These are phyloP conservation scores for Hylia prasina DNA, from an alignment of 2,113 vertebrate species.

Conservation along the genomic window DNA sequence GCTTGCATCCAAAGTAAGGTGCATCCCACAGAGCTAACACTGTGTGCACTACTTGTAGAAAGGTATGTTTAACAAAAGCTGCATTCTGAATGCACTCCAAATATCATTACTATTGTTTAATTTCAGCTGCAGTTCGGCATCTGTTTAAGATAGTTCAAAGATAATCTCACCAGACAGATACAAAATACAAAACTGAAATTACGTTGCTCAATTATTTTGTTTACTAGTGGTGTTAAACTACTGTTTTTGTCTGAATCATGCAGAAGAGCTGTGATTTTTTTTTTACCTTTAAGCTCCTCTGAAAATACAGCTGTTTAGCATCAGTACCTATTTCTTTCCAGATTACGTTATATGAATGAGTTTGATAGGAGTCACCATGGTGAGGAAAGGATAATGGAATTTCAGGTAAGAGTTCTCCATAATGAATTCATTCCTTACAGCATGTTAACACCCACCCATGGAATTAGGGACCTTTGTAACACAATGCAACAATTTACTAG, in stretches of 20 bases:
- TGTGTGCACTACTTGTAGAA: slow-evolving; percentile 15
- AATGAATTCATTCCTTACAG: slow-evolving; percentile 58
- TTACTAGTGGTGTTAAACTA: slow-evolving; percentile 55
- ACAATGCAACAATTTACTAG: slow-evolving; percentile 48
- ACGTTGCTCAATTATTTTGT: slow-evolving; percentile 59
- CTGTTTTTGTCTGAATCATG: slow-evolving; percentile 50
- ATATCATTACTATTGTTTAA: slow-evolving; percentile 67
- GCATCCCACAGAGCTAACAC: slow-evolving; percentile 41
- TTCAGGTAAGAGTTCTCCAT: slow-evolving; percentile 51
- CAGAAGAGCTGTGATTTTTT: background rate
- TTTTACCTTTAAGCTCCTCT: slow-evolving; percentile 30
- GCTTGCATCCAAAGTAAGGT: slow-evolving; percentile 44
- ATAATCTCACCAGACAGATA: slow-evolving; percentile 65
- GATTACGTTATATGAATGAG: slow-evolving; percentile 17
- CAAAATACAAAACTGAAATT: slow-evolving; percentile 69
- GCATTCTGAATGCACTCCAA: slow-evolving; percentile 62
- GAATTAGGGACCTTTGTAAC: slow-evolving; percentile 62
- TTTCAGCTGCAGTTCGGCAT: slow-evolving; percentile 60
- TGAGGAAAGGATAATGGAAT: slow-evolving; percentile 47
- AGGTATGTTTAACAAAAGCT: slow-evolving; percentile 61
- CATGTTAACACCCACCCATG: slow-evolving; percentile 42
- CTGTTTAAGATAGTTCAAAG: slow-evolving; percentile 66
- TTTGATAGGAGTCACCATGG: slow-evolving; percentile 51
- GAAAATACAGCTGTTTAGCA: slow-evolving; percentile 30
- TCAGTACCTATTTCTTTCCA: slow-evolving; percentile 25